phyloP scores from a whole-genome alignment of 2,888 invertebrate genomes.

The Cordilura impudica region DNA sequence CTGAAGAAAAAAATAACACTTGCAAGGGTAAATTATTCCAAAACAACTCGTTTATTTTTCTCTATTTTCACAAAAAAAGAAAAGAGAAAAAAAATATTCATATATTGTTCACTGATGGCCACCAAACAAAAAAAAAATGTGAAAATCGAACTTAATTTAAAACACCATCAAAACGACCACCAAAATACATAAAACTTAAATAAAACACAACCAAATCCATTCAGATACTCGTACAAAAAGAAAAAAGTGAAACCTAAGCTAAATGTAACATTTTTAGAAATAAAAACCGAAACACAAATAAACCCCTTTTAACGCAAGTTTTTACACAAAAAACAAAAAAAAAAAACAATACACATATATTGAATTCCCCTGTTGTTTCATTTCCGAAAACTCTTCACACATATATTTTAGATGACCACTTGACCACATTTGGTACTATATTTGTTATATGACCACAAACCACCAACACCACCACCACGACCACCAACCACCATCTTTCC shows the following conservation, averaged over 20 bases:
- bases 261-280: constrained; percentile 44
- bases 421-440: constrained; percentile 49
- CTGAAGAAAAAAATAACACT: not conserved
- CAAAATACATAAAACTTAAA: constrained; percentile 20
- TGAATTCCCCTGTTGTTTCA: constrained; percentile 35
- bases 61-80: not conserved
- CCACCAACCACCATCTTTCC: not conserved
- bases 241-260: constrained; percentile 54
- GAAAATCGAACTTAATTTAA: constrained; percentile 51
- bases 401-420: constrained; percentile 44
- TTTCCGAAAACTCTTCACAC: constrained; percentile 5
- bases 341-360: constrained; percentile 7
- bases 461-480: not conserved
- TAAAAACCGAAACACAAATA: not conserved
- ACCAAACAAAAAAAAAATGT: not conserved
- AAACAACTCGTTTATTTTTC: constrained; percentile 1
- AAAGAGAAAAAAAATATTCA: not conserved
- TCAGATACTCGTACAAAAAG: not conserved
- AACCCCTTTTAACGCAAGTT: not conserved
- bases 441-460: not conserved
- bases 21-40: not conserved
- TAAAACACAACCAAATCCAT: constrained; percentile 16
- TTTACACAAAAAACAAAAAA: not conserved
- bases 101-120: not conserved
- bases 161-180: constrained; percentile 49